phyloP scores from a whole-genome alignment of 1,140 invertebrate genomes.

The Hirudo medicinalis region DNA sequence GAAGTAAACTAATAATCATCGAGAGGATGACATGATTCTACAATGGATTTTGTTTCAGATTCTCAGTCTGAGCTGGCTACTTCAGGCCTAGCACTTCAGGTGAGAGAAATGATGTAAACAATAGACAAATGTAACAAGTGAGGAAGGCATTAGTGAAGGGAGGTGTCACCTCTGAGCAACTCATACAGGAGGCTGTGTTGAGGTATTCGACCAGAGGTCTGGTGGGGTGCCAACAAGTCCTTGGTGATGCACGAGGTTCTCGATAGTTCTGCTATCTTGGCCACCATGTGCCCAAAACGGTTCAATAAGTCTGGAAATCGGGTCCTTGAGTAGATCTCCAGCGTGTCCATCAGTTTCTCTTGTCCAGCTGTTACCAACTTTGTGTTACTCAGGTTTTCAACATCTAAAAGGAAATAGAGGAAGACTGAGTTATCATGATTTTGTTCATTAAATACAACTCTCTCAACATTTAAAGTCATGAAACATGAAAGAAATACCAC shows the following conservation, averaged over 20 bases:
- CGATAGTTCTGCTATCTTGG: conserved; percentile 66
- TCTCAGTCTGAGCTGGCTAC: too few relatives aligned
- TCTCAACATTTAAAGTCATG: background rate
- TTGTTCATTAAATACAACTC: too few relatives aligned
- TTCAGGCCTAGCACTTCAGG: too few relatives aligned
- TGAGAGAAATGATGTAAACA: too few relatives aligned
- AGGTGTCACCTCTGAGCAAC: conserved; percentile 22
- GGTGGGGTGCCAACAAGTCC: conserved; percentile 15
- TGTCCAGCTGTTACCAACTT: conserved; percentile 81
- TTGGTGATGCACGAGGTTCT: conserved; percentile 19
- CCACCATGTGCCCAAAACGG: conserved; percentile 39
- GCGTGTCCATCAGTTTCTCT: conserved; percentile 77
- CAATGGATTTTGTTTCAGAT: too few relatives aligned
- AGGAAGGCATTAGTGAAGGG: conserved; percentile 15
- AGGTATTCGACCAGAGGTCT: conserved; percentile 17
- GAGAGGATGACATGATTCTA: too few relatives aligned
- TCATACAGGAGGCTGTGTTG: conserved; percentile 20
- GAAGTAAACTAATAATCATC: too few relatives aligned
- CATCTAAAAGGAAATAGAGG: conserved; percentile 48
- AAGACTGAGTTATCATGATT: background rate
- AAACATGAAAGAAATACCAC: background rate
- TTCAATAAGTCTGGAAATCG: conserved; percentile 78
- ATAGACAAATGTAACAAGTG: background rate
- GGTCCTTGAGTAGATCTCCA: conserved; percentile 76
- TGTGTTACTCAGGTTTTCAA: conserved; percentile 74